Base-by-base conservation (phyloP, 2,888 invertebrate genomes). In the Octonoba sinensis region DNA sequence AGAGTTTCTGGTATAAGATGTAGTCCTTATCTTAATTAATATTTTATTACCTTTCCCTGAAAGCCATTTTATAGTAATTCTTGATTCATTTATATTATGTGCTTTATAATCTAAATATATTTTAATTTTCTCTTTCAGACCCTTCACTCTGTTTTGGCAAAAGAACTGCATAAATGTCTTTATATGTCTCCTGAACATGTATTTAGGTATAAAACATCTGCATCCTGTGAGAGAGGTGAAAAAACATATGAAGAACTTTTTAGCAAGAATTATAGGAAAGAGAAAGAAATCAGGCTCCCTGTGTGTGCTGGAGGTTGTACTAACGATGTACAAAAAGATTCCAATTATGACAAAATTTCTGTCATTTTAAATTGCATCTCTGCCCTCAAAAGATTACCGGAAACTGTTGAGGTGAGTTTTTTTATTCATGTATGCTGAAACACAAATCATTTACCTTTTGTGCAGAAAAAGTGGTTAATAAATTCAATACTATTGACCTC, bases 281-380 rank as follows among this genome's bases (percentile, higher is more conserved):
- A 65, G 12, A 49, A 46, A 18, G 49, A 16, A 49, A 4, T 18
- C n/a, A 65, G 46, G 13, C 22, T 67, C 13, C 51, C 51, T 54
- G 36, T 27, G n/a, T n/a, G n/a, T n/a, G n/a, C n/a, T 22, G 67
- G 22, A 15, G 54, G 54, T 11, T 3, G 36, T 12, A 24, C 24
- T 15, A 18, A 60, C 13, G 49, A 65, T 56, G 18, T 66, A 57
- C 88, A 12, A 89, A 89, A 84, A 60, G 87, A 87, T 16, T 87
- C 89, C 74, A 90, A 92, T 65, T 91, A 91, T 84, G 92, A 93
- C 87, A 93, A 93, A 83, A 92, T 96, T 87, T 93, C 94, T 86
- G 88, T 89, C 86, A 91, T 96, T 59, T 92, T 96, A 0, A 95
- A 96, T 87, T 96, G 96, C 83, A 91, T 97, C 70, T 94, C 93